Conservation (phyloP, 1,140 invertebrate genomes). For the Polypedilum pembai region DNA sequence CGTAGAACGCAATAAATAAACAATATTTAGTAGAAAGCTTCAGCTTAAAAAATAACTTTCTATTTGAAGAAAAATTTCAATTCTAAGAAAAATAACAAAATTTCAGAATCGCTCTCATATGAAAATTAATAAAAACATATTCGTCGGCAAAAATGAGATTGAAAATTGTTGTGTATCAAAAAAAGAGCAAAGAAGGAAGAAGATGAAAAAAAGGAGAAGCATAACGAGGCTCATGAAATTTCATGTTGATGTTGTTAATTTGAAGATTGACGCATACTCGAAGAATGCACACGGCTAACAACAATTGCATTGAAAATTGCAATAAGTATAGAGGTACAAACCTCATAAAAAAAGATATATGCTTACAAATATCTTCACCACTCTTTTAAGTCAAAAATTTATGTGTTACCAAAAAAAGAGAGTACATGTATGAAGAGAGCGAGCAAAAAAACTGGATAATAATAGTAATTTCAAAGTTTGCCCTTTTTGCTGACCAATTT, state of each 20-base stretch:
- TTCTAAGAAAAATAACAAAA: too few relatives aligned
- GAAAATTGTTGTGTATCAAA: too few relatives aligned
- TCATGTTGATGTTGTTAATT: slow-evolving; percentile 28
- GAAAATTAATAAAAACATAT: too few relatives aligned
- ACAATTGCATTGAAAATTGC: slow-evolving; percentile 18
- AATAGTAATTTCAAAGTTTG: slow-evolving; percentile 7
- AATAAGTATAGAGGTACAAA: neutral
- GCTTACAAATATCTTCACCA: slow-evolving; percentile 17
- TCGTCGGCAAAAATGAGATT: too few relatives aligned
- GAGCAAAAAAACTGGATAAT: neutral
- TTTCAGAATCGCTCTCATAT: too few relatives aligned
- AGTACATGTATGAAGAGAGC: neutral
- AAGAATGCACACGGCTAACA: slow-evolving; percentile 16
- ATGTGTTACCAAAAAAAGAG: neutral
- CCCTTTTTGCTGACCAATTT: slow-evolving; percentile 8
- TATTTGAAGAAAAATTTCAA: too few relatives aligned
- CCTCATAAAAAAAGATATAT: slow-evolving; percentile 23
- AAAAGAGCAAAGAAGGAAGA: too few relatives aligned
- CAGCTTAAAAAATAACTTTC: too few relatives aligned
- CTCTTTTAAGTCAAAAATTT: neutral
- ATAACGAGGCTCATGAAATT: slow-evolving; percentile 28
- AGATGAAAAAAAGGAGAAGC: slow-evolving; percentile 19
- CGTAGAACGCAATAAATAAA: too few relatives aligned
- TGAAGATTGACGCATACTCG: slow-evolving; percentile 24
- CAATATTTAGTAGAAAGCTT: too few relatives aligned